Base-by-base conservation (phyloP, 2,113 vertebrate species). In the Pithys albifrons region DNA sequence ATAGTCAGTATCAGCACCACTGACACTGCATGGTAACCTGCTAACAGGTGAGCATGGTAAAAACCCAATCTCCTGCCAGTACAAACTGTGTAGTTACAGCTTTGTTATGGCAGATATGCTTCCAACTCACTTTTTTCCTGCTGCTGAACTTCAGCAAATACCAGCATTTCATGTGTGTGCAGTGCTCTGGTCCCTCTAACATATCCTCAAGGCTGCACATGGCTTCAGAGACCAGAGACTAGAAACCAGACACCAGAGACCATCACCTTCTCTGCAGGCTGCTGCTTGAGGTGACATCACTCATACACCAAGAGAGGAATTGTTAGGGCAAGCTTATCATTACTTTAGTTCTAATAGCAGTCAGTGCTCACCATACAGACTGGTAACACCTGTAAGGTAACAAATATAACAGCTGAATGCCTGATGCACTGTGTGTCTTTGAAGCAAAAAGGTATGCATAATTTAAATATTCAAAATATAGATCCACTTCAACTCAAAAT, bases 11-110 rank as follows among this genome's bases (percentile, higher is more conserved):
- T 12, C 43, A 37, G 39, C 57, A 75, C 7, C 18, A 29, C 20
- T 1, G 3, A 51, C 43, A 33, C 74, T 72, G 58, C 58, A 41
- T 24, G 9, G 64, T 45, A 58, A 71, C 14, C 17, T 48, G 46
- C 29, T 74, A 67, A 27, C 49, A 22, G 23, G 15, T 24, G 57
- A 87, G 9, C 6, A 9, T 9, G 31, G 23, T 27, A 7, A 39
- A 59, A 43, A 51, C 14, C 7, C 49, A 20, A 12, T 20, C 64
- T 29, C 35, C 51, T 28, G 51, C 15, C 52, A 19, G 3, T 19
- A 46, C 0, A 0, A 72, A 48, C 12, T 7, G 18, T 7, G 16
- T 10, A 33, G 5, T 3, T 74, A 48, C 9, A 24, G 23, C 39
- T 77, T 91, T 8, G 3, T 67, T 46, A 28, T 2, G 1, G 29